phyloP scores from a whole-genome alignment of 1,140 invertebrate genomes.

The Pseudomyrmex concolor region DNA sequence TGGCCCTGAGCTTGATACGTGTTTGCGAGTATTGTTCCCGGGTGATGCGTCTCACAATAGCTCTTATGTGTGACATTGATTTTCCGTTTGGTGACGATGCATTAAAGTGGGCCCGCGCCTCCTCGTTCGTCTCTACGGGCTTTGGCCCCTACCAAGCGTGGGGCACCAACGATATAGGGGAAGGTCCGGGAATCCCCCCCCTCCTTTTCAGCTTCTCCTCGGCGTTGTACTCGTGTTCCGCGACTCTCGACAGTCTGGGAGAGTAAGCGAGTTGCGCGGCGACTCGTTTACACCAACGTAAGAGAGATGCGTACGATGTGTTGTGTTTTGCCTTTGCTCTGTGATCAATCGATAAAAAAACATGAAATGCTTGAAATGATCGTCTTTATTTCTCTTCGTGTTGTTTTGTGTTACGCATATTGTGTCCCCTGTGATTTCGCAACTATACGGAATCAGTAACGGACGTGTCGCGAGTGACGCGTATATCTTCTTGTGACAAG shows the following conservation, averaged over 20 bases:
- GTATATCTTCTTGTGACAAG: no score
- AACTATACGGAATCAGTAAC: no score
- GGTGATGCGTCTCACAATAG: slow-evolving; percentile 34
- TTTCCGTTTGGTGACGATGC: slow-evolving; percentile 37
- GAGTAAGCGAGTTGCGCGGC: slow-evolving; percentile 64
- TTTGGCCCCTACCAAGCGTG: slow-evolving; percentile 60
- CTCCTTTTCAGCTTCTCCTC: slow-evolving; percentile 16
- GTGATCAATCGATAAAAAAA: no score
- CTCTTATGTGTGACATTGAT: slow-evolving; percentile 34
- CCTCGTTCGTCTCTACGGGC: slow-evolving; percentile 29
- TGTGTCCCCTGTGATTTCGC: no score
- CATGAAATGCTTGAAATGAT: no score
- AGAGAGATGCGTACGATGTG: slow-evolving; percentile 58
- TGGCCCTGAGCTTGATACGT: background rate
- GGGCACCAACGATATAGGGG: slow-evolving; percentile 66
- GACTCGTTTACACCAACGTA: slow-evolving; percentile 52
- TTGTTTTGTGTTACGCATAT: no score
- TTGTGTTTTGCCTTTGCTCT: background rate
- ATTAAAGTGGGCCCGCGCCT: background rate
- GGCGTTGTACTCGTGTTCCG: slow-evolving; percentile 44
- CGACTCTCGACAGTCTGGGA: slow-evolving; percentile 54
- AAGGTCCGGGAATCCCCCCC: slow-evolving; percentile 63
- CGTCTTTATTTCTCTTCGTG: no score
- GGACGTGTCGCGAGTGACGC: no score
- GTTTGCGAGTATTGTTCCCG: slow-evolving; percentile 22